phyloP scores from a whole-genome alignment of 2,888 invertebrate species.

The Acronicta leporina region DNA sequence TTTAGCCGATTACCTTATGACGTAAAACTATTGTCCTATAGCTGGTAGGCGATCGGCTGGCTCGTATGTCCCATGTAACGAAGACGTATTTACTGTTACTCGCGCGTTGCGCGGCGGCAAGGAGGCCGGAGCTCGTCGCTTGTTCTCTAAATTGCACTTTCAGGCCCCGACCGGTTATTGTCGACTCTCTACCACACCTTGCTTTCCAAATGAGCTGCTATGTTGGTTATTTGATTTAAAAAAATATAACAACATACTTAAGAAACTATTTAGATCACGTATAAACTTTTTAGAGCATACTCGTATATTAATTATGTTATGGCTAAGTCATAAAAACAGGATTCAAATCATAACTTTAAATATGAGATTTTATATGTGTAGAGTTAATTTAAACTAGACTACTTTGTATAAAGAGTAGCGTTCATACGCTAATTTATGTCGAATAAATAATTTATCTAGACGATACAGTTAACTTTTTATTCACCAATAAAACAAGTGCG shows the following conservation, averaged over 20 bases:
- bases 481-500: no score
- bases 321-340: no score
- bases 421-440: no score
- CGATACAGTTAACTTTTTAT: no score
- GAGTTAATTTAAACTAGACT: no score
- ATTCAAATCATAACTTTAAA: no score
- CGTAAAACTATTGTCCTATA: background rate
- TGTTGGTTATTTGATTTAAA: constrained; percentile 34
- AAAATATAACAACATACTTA: no score
- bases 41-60: background rate
- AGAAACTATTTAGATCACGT: constrained; percentile 22
- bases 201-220: constrained; percentile 19
- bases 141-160: constrained; percentile 56
- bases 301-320: background rate
- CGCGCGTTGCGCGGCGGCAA: constrained; percentile 10
- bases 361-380: no score
- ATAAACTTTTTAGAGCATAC: constrained; percentile 10
- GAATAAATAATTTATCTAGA: no score
- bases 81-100: constrained; percentile 53
- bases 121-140: constrained; percentile 30
- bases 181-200: constrained; percentile 23
- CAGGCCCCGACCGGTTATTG: constrained; percentile 51
- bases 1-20: background rate
- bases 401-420: no score
- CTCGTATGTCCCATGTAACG: constrained; percentile 44